phyloP scores from a whole-genome alignment of 2,888 invertebrate genomes.

The Andrena chrysosceles region DNA sequence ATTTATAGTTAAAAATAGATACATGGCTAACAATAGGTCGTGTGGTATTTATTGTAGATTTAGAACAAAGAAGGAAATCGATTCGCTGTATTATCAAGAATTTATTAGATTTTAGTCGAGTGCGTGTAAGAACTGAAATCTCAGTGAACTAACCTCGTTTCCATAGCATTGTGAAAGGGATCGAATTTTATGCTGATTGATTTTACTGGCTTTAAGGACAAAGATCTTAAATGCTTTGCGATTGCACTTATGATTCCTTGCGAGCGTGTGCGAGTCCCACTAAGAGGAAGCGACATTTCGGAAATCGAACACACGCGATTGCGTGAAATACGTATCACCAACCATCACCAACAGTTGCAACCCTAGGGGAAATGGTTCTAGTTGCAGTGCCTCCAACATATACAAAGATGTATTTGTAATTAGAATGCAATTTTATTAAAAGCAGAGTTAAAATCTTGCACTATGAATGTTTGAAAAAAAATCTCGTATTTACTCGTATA shows the following conservation, averaged over 20 bases:
- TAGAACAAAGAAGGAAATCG: neutral
- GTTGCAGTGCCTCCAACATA: constrained; percentile 53
- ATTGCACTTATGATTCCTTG: constrained; percentile 91
- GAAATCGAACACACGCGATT: neutral
- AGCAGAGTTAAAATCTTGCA: neutral
- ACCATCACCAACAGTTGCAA: constrained; percentile 17
- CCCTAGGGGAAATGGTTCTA: constrained; percentile 21
- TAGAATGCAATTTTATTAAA: neutral
- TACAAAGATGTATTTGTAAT: neutral
- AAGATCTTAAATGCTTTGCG: constrained; percentile 88
- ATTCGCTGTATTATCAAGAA: neutral
- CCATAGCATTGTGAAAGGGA: constrained; percentile 91
- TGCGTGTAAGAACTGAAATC: neutral
- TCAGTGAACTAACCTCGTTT: constrained; percentile 86
- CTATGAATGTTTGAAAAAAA: neutral
- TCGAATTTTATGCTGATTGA: constrained; percentile 93
- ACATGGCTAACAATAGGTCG: neutral
- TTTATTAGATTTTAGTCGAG: neutral
- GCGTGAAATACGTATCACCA: constrained; percentile 11
- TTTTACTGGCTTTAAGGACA: constrained; percentile 93
- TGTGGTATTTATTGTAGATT: neutral
- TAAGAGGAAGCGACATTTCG: constrained; percentile 90
- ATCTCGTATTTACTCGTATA: neutral
- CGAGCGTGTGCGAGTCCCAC: constrained; percentile 89
- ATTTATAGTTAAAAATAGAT: neutral